Evolutionary conservation across 2,888 invertebrate species (phyloP).

Genomic region (Sarcophaga carnaria): DNA sequence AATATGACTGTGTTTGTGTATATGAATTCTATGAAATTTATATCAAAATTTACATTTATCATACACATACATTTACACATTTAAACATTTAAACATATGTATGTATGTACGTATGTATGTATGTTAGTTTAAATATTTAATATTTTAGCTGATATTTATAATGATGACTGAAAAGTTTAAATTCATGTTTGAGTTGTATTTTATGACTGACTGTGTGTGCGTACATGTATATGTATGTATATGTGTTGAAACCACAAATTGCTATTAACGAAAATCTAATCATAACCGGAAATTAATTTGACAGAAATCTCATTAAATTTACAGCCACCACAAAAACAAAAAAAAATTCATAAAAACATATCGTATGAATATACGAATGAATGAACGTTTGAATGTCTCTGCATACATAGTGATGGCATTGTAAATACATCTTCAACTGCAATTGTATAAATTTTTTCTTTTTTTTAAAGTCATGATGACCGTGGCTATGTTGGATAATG

Average conservation of each 20-base stretch:
- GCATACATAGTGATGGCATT: background rate
- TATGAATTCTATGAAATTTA: slow-evolving; percentile 52
- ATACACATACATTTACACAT: background rate
- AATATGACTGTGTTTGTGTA: slow-evolving; percentile 34
- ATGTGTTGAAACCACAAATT: slow-evolving; percentile 80
- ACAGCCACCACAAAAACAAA: slow-evolving; percentile 74
- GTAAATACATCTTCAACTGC: background rate
- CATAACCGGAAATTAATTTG: slow-evolving; percentile 82
- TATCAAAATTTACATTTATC: slow-evolving; percentile 52
- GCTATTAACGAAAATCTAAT: slow-evolving; percentile 82
- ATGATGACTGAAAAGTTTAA: slow-evolving; percentile 56
- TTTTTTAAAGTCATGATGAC: background rate
- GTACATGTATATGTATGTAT: background rate
- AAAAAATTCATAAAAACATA: background rate
- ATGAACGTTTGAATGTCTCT: slow-evolving; percentile 46
- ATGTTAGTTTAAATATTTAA: slow-evolving; percentile 33
- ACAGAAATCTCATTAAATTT: slow-evolving; percentile 82
- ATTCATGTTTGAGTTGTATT: slow-evolving; percentile 58
- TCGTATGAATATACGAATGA: slow-evolving; percentile 2
- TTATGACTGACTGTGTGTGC: slow-evolving; percentile 6
- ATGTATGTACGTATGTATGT: background rate
- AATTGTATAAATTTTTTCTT: background rate
- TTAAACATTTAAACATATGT: background rate
- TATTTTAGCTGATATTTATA: slow-evolving; percentile 70
- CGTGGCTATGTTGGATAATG: slow-evolving; percentile 3